Base-by-base conservation (phyloP, 1,140 invertebrate species). In the Coelopa frigida region DNA sequence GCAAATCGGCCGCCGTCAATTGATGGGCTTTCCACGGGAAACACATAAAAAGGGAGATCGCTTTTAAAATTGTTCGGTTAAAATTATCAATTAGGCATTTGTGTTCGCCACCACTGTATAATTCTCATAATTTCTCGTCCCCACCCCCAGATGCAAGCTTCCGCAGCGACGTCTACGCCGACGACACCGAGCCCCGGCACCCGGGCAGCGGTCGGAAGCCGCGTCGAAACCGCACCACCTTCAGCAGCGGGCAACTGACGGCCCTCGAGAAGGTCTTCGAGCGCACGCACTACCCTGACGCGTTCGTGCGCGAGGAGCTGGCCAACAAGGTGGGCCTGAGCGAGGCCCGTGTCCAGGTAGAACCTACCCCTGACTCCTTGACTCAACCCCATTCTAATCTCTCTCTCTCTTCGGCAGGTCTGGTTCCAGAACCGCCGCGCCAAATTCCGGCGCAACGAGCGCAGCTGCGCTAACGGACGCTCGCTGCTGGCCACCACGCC, bases 351-450 rank as follows among this genome's bases (percentile, higher is more conserved):
- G 91, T 95, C 4, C 92, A 95, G 81, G 91, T 88, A 72, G 70
- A 53, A 41, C 2, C 23, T 49, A 44, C n/a, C 17, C 21, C 6
- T 23, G 14, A 39, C 20, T n/a, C n/a, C n/a, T 14, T 1, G 21
- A 4, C 4, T 14, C 10, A 21, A 8, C 20, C 15, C 20, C 6
- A n/a, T 11, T 23, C 15, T 17, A 37, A 7, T 5, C 35, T 37
- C 4, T 14, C 12, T 5, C 14, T 37, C 1, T 17, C 11, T 40
- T 23, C 31, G 59, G 26, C 59, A 95, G 91, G 91, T 96, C 14
- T 96, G 92, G 92, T 97, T 96, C 65, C 92, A 96, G 75, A 96
- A 97, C 68, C 74, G 92, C 52, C 75, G 93, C 53, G 93, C 93
- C 0, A 97, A 97, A 70, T 95, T 95, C 60, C 76, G 92, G 20